Evolutionary conservation across 2,797 vertebrate species (phyloP), one percentile per base, ranked within the genome.

Genomic region (Enteromius thamalakanensis): DNA sequence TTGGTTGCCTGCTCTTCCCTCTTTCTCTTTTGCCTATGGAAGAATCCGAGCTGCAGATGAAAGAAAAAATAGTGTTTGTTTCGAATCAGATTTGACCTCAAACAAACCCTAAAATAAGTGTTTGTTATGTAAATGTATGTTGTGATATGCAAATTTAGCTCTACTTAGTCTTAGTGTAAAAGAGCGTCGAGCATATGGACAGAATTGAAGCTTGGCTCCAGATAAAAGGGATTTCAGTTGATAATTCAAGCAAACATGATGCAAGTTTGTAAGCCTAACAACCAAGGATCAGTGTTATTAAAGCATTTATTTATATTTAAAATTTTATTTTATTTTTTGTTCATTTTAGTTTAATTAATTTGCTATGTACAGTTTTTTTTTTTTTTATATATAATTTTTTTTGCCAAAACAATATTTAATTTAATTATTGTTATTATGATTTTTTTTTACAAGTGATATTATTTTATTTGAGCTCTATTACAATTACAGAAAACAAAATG

Each of bases 1-100:
- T 93, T 93, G 86, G 87, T 85, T 19, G 12, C 85, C 75, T 93
- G 93, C 87, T 89, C 91, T 0, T 92, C 90, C 5, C 93, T 93
- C 81, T 92, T 90, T 88, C 92, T 82, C 71, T 88, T 91, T 64
- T 91, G 95, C 84, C 92, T 95, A 89, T 96, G 94, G 86, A 99
- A 99, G 91, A 99, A 99, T 78, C 98, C 98, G 11, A 99, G 94
- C 98, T 99, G 93, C 83, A 83, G 76, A 64, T 82, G 29, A 83
- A 84, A 87, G 64, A 87, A 53, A 64, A 64, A 70, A 51, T 2
- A 29, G 21, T 85, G 17, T 37, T 76, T 81, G 68, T 58, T 75
- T 45, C 3, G 23, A 62, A 3, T 62, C 12, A 65, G 40, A 64
- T 62, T 10, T 26, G 37, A 76, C 14, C 55, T 12, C 5, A 14